Base-by-base conservation (phyloP, 2,113 vertebrate genomes). In the Passer domesticus region DNA sequence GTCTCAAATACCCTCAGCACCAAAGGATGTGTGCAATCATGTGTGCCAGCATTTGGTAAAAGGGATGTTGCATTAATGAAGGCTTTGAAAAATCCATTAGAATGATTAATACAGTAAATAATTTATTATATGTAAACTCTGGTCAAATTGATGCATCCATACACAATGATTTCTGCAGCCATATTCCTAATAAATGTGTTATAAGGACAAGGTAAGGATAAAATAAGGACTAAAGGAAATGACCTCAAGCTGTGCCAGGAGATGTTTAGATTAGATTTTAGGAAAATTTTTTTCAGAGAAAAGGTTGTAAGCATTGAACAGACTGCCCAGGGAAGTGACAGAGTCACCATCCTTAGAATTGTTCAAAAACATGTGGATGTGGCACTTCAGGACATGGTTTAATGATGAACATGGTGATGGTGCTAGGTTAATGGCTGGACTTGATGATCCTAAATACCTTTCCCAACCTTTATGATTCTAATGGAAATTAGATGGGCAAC, bases 51-150 rank as follows among this genome's bases (percentile, higher is more conserved):
- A 75, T 39, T 83, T 89, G 76, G 13, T 80, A 43, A 93, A 86
- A 92, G 52, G 47, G 43, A 77, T 53, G 60, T 1, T 77, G 75
- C 70, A 90, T 87, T 92, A 88, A 93, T 43, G 72, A 94, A 85
- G 67, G 70, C 76, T 94, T 76, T 78, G 86, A 83, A 70, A 90
- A 83, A 83, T 63, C 68, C 56, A 83, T 86, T 90, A 74, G 46
- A 59, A 67, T 62, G 15, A 92, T 86, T 88, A 92, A 95, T 67
- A 63, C 3, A 86, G 83, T 94, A 90, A 95, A 89, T 91, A 67
- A 96, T 89, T 83, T 67, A 92, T 80, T 83, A 10, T 47, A 81
- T 81, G 86, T 50, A 78, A 86, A 75, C 19, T 37, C 67, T 41
- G 50, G 25, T 79, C 60, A 20, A 25, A 70, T 20, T 56, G 80